A percentile compares a stretch with the other conserved stretches of the same genome.
phyloP scores from a whole-genome alignment of 2,797 vertebrate species.

The Yasuhikotakia modesta region DNA sequence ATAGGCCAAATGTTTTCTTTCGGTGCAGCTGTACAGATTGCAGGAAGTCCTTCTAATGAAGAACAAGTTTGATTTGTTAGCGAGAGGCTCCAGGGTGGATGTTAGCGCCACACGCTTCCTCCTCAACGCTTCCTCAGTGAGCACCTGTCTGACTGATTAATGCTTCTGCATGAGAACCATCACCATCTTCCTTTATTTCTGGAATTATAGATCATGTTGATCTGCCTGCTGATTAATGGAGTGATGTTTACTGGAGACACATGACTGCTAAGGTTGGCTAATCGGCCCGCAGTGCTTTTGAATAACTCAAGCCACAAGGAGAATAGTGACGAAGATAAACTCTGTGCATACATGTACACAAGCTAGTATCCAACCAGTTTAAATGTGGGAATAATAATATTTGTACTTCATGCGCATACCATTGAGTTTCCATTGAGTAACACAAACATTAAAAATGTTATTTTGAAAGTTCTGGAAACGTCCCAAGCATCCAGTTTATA shows the following conservation, averaged over 20 bases:
- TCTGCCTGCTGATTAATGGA: slow-evolving; percentile 16
- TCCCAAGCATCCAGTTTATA: too few species aligned
- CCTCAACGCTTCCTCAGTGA: slow-evolving; percentile 4
- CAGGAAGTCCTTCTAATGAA: slow-evolving; percentile 16
- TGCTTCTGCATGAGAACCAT: slow-evolving; percentile 9
- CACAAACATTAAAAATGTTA: too few species aligned
- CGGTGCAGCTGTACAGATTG: background rate
- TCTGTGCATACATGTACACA: background rate
- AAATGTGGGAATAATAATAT: background rate
- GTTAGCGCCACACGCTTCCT: slow-evolving; percentile 12
- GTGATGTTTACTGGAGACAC: slow-evolving; percentile 14
- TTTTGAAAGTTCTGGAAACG: too few species aligned
- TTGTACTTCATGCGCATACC: background rate
- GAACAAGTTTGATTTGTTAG: slow-evolving; percentile 4
- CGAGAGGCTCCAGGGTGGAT: slow-evolving; percentile 22
- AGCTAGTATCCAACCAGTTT: background rate
- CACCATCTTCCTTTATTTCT: slow-evolving; percentile 16
- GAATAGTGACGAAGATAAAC: background rate
- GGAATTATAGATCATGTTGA: background rate
- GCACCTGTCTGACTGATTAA: slow-evolving; percentile 34
- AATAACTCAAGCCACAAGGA: background rate
- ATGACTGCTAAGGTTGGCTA: background rate
- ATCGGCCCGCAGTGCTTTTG: background rate
- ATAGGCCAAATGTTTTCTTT: slow-evolving; percentile 7
- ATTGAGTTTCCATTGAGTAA: too few species aligned